Conservation (phyloP, 1,140 invertebrate genomes). For the Trichonephila inaurata region DNA sequence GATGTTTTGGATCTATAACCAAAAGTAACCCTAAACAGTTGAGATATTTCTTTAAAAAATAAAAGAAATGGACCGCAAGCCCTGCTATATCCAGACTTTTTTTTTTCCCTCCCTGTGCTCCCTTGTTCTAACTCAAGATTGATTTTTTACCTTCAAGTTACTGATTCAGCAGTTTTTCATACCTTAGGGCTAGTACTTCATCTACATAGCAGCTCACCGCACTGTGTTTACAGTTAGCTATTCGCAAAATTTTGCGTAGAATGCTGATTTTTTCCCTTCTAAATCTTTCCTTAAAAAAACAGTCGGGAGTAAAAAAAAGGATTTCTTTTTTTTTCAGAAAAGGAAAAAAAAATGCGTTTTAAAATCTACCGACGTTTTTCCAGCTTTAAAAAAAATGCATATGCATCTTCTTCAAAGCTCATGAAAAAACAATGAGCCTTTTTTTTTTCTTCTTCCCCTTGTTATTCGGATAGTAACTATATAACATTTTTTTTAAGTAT, state of each 20-base stretch:
- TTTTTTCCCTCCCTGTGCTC: not conserved
- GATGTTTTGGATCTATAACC: not conserved
- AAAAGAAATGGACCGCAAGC: conserved; percentile 31
- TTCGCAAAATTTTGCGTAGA: conserved; percentile 25
- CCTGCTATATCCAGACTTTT: not conserved
- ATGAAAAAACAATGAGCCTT: not conserved
- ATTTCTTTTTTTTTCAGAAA: not conserved
- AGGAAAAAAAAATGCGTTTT: conserved; percentile 15
- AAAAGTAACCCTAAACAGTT: not conserved
- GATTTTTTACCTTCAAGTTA: conserved; percentile 48
- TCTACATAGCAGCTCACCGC: conserved; percentile 35
- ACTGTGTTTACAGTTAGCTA: conserved; percentile 40
- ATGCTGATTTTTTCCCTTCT: not conserved
- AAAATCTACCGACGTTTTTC: not conserved
- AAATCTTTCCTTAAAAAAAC: not conserved
- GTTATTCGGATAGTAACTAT: no score
- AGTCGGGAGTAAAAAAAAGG: not conserved
- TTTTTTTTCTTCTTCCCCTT: not conserved
- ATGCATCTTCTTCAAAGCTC: conserved; percentile 18
- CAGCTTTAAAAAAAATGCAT: not conserved
- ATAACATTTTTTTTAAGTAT: no score
- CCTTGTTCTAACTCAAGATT: conserved; percentile 43
- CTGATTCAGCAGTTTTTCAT: conserved; percentile 64
- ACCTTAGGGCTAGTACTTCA: conserved; percentile 49
- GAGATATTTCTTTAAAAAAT: not conserved